Conservation (phyloP, 2,888 invertebrate species). For the Drosophila leonis region DNA sequence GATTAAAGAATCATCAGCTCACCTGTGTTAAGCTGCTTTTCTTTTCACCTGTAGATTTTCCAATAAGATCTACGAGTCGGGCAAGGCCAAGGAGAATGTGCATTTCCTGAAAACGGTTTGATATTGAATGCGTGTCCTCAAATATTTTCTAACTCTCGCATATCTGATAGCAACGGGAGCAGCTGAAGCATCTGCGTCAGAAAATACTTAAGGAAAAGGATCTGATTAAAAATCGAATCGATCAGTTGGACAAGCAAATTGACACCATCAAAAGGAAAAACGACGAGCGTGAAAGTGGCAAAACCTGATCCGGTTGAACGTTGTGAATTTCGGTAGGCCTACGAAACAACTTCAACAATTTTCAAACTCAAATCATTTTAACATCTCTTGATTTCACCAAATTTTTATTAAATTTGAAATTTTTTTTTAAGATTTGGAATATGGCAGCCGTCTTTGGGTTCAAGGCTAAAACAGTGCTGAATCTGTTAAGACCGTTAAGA, state of each 20-base stretch:
- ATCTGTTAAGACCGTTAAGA: not conserved
- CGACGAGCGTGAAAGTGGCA: slow-evolving; percentile 4
- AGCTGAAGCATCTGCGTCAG: slow-evolving; percentile 44
- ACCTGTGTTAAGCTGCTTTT: not conserved
- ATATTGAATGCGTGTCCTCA: not conserved
- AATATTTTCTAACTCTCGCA: slow-evolving; percentile 15
- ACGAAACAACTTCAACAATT: not conserved
- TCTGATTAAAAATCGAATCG: slow-evolving; percentile 28
- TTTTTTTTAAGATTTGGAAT: not conserved
- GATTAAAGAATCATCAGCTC: not conserved
- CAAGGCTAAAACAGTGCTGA: not conserved
- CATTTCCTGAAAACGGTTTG: slow-evolving; percentile 49
- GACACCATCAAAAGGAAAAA: slow-evolving; percentile 37
- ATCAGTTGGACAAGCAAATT: slow-evolving; percentile 37
- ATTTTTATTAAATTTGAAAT: not conserved
- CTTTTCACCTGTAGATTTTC: slow-evolving; percentile 20
- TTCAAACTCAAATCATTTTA: not conserved
- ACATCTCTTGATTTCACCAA: not conserved
- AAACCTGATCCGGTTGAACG: not conserved
- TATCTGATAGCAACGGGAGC: slow-evolving; percentile 50
- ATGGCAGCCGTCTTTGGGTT: slow-evolving; percentile 11
- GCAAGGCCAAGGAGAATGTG: slow-evolving; percentile 61
- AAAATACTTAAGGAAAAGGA: slow-evolving; percentile 49
- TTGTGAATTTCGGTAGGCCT: not conserved
- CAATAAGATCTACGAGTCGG: slow-evolving; percentile 41